Evolutionary conservation across 2,113 vertebrate species (phyloP).

Genomic region (Rattus norvegicus): GRCr8 NC_086019.1:55250001-55250500

Average conservation of each 20-base stretch:
- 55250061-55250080: neutral
- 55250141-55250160: neutral
- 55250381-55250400: too few species aligned
- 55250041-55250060: neutral
- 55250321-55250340: too few species aligned
- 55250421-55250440: too few species aligned
- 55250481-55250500: too few species aligned
- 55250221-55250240: neutral
- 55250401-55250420: too few species aligned
- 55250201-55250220: accelerated
- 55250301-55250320: neutral
- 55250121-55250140: neutral
- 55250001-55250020: neutral
- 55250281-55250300: accelerated
- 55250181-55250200: neutral
- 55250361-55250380: neutral
- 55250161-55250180: too few species aligned
- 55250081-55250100: neutral
- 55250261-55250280: neutral
- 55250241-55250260: neutral
- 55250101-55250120: neutral
- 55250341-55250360: neutral
- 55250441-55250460: too few species aligned
- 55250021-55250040: neutral
- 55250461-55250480: too few species aligned